These are phyloP conservation scores for Thaumetopoea pityocampa DNA, from an alignment of 1,140 invertebrate species.

Conservation along the genomic window DNA sequence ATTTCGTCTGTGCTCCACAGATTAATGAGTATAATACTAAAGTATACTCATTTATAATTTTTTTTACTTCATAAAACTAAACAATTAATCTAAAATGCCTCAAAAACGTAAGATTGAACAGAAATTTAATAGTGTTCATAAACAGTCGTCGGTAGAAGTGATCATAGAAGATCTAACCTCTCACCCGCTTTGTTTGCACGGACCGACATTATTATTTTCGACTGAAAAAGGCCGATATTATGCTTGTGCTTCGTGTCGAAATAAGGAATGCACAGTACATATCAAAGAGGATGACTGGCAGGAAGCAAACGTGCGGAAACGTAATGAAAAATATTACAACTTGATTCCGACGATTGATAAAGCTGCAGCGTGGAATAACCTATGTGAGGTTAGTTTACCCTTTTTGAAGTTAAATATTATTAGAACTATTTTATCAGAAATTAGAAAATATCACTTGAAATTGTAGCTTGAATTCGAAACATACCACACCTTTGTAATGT, in stretches of 20 bases:
- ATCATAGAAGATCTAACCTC: slow-evolving; percentile 57
- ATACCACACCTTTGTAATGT: no score
- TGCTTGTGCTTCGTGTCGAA: slow-evolving; percentile 87
- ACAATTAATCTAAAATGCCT: slow-evolving; percentile 25
- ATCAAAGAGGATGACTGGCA: slow-evolving; percentile 76
- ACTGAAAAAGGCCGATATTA: slow-evolving; percentile 79
- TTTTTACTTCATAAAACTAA: neutral
- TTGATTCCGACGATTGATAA: slow-evolving; percentile 71
- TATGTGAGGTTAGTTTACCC: slow-evolving; percentile 70
- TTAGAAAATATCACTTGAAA: no score
- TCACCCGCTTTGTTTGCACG: slow-evolving; percentile 78
- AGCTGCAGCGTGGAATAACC: slow-evolving; percentile 71
- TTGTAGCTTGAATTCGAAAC: no score
- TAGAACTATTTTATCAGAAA: no score
- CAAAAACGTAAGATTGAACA: slow-evolving; percentile 49
- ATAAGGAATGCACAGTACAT: slow-evolving; percentile 85
- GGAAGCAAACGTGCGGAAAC: slow-evolving; percentile 61
- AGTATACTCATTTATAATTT: no score
- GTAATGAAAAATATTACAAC: slow-evolving; percentile 70
- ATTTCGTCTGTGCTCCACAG: slow-evolving; percentile 2
- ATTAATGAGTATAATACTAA: no score
- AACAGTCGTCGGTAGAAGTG: slow-evolving; percentile 53
- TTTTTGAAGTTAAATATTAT: no score
- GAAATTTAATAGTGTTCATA: slow-evolving; percentile 20
- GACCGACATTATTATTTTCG: slow-evolving; percentile 84